phyloP scores from a whole-genome alignment of 2,113 vertebrate species.

The Morphnarchus princeps region DNA sequence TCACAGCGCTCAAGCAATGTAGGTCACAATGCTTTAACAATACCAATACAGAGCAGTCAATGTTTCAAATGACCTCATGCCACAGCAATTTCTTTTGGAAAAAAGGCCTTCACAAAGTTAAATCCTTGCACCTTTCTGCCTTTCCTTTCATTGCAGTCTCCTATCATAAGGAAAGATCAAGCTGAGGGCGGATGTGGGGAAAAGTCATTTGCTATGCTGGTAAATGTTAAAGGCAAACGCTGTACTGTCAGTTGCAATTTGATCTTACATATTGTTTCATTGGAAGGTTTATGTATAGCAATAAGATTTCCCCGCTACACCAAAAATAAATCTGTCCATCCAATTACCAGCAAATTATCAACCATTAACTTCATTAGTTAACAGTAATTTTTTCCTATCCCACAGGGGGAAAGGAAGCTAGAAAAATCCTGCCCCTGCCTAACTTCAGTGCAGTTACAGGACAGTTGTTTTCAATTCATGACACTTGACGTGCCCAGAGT shows the following conservation, averaged over 20 bases:
- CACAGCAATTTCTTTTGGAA: neutral
- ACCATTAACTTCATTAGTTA: constrained; percentile 24
- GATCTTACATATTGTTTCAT: constrained; percentile 49
- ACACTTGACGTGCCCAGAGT: neutral
- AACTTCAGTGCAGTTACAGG: neutral
- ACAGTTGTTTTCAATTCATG: neutral
- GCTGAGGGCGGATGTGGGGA: constrained; percentile 8
- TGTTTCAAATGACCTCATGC: neutral
- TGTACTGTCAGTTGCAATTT: constrained; percentile 61
- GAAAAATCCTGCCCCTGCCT: neutral
- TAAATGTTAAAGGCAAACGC: constrained; percentile 19
- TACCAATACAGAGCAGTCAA: neutral
- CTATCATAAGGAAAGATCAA: neutral
- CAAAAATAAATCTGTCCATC: constrained; percentile 57
- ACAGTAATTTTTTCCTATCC: neutral
- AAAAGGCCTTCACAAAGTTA: neutral
- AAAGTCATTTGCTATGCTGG: constrained; percentile 37
- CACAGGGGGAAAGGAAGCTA: neutral
- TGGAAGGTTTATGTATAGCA: constrained; percentile 47
- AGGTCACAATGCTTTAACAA: constrained; percentile 15
- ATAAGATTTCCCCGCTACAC: neutral
- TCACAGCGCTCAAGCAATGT: neutral
- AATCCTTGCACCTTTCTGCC: neutral
- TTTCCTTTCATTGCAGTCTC: neutral
- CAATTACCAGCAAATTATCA: constrained; percentile 62